Base-by-base conservation (phyloP, 2,888 invertebrate species). In the Escarpia spicata region DNA sequence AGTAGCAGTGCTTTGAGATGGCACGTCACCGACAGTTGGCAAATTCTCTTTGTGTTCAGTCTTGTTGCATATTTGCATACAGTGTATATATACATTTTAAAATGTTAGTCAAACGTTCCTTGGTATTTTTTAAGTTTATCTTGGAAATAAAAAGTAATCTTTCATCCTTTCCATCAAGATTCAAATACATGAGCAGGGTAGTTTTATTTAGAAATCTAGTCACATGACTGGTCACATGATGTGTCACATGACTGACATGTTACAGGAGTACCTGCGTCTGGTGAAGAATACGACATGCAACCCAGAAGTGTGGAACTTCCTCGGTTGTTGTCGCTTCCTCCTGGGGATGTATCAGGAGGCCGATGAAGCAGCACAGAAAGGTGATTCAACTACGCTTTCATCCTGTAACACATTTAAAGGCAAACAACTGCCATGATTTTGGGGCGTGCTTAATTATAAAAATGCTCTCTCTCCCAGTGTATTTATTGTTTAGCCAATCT, bases 271-370 rank as follows among this genome's bases (percentile, higher is more conserved):
- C 95, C 96, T 96, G 93, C 94, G 95, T 91, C 94, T 97, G 93
- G 94, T 96, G 43, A 97, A 95, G 96, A 97, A 94, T 96, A 97
- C 93, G 96, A 97, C 92, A 95, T 97, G 31, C 97, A 97, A 95
- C 94, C 96, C 96, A 75, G 98, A 98, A 95, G 96, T 98, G 9
- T 97, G 97, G 92, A 97, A 98, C 58, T 99, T 99, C 96, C 97
- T 99, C 19, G 99, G 98, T 3, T 99, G 99, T 94, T 99, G 99
- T 96, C 98, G 98, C 96, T 99, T 99, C 96, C 99, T 98, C 96
- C 97, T 99, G 95, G 99, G 99, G 97, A 97, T 98, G 97, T 98
- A 98, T 95, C 97, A 97, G 43, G 98, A 98, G 95, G 96, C 97
- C 31, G 97, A 98, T 43, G 97, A 98, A 93, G 97, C 96, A 60